Percentiles rank a stretch among this genome's conserved stretches.
Conservation (phyloP, 2,797 vertebrate species). For the Acanthis flammea region DNA sequence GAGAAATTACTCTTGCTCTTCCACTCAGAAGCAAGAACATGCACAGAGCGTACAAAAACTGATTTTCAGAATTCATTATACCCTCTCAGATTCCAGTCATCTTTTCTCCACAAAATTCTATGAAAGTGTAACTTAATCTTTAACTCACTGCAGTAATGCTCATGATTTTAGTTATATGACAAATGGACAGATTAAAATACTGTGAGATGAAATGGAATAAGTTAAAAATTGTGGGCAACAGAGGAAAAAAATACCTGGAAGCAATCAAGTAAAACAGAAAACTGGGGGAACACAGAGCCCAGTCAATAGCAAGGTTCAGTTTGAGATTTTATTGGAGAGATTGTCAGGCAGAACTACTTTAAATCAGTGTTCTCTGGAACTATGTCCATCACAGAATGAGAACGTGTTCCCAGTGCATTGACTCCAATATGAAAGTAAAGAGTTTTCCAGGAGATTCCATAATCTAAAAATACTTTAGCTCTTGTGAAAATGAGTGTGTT, state of each 20-base stretch:
- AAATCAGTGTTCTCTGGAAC: not conserved
- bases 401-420: accelerated
- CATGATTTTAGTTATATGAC: not conserved
- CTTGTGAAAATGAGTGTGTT: not conserved
- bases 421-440: not conserved
- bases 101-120: not conserved
- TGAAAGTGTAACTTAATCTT: not conserved
- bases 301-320: not conserved
- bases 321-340: not conserved
- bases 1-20: constrained; percentile 30
- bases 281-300: not conserved
- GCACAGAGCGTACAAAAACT: not conserved
- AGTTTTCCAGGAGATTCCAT: not conserved
- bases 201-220: not conserved
- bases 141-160: not conserved
- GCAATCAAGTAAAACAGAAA: not conserved
- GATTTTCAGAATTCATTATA: not conserved
- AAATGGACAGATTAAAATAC: not conserved
- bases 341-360: not conserved
- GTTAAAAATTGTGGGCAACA: not conserved
- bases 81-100: not conserved
- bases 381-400: accelerated
- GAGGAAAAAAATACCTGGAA: not conserved
- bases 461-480: not conserved
- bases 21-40: not conserved